A percentile compares a stretch with the other conserved stretches of the same genome.
Evolutionary conservation across 2,888 invertebrate species (phyloP).

Genomic region (Lasioglossum leucozonium): DNA sequence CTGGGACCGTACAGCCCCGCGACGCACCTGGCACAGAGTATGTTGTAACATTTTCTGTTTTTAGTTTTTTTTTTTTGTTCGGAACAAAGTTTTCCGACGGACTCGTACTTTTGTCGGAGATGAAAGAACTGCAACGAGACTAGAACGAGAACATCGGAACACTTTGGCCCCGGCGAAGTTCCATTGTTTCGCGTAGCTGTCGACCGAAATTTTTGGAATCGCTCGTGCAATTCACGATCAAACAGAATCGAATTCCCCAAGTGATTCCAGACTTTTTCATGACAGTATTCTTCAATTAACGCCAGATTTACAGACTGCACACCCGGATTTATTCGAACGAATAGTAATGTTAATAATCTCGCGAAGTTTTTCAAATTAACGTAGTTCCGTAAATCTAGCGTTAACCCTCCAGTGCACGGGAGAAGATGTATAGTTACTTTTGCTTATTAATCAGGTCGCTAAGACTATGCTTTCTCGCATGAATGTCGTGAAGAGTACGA

Average conservation of each 20-base stretch:
- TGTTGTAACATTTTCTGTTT: constrained; percentile 78
- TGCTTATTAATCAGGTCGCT: neutral
- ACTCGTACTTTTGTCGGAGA: neutral
- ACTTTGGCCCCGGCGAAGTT: neutral
- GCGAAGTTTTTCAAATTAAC: neutral
- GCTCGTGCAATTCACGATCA: neutral
- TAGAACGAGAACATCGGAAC: neutral
- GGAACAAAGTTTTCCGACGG: constrained; percentile 34
- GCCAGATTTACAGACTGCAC: neutral
- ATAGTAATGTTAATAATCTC: neutral
- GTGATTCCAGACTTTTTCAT: neutral
- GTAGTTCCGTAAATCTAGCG: neutral
- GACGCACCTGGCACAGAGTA: constrained; percentile 80
- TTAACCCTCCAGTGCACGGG: constrained; percentile 4
- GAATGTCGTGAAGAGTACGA: neutral
- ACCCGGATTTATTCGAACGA: neutral
- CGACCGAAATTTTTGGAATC: neutral
- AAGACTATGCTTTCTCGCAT: neutral
- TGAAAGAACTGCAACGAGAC: neutral
- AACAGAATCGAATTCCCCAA: too few relatives aligned
- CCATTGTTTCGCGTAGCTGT: neutral
- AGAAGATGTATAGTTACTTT: neutral
- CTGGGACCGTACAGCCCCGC: constrained; percentile 85
- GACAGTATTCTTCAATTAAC: neutral
- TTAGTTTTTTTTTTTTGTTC: neutral